These are phyloP conservation scores for Drosophila lowei DNA, from an alignment of 1,140 invertebrate genomes.

Conservation along the genomic window DNA sequence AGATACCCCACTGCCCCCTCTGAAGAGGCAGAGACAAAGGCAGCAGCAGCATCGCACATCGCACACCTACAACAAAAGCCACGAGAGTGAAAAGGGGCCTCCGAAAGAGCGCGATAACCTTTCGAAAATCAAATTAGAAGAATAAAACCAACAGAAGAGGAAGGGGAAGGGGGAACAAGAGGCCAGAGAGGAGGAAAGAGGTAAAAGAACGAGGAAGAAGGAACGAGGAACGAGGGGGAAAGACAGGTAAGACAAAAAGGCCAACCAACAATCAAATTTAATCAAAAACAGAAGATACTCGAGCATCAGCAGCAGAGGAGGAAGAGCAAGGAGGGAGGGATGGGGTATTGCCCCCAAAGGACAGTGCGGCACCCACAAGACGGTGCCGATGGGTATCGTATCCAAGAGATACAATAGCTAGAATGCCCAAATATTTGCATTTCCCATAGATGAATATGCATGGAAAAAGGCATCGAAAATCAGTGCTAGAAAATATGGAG, in stretches of 20 bases:
- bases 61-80: slow-evolving; percentile 41
- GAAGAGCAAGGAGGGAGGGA: no score
- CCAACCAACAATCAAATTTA: slow-evolving; percentile 45
- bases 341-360: no score
- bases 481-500: no score
- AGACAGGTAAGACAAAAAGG: slow-evolving; percentile 20
- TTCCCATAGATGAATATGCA: no score
- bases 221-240: slow-evolving; percentile 18
- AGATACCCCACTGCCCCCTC: slow-evolving; percentile 13
- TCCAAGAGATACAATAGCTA: no score
- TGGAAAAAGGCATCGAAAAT: no score
- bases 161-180: slow-evolving; percentile 28
- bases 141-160: slow-evolving; percentile 21
- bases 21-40: background rate
- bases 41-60: slow-evolving; percentile 1
- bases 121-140: slow-evolving; percentile 76
- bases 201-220: background rate
- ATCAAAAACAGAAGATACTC: slow-evolving; percentile 19
- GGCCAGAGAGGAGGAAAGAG: background rate
- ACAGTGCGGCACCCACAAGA: no score
- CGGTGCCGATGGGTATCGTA: no score
- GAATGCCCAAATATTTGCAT: no score
- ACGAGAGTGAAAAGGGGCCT: slow-evolving; percentile 14
- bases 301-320: no score
- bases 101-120: slow-evolving; percentile 61